These are phyloP conservation scores for Holacanthella duospinosa DNA, from an alignment of 2,888 invertebrate genomes.

Conservation along the genomic window DNA sequence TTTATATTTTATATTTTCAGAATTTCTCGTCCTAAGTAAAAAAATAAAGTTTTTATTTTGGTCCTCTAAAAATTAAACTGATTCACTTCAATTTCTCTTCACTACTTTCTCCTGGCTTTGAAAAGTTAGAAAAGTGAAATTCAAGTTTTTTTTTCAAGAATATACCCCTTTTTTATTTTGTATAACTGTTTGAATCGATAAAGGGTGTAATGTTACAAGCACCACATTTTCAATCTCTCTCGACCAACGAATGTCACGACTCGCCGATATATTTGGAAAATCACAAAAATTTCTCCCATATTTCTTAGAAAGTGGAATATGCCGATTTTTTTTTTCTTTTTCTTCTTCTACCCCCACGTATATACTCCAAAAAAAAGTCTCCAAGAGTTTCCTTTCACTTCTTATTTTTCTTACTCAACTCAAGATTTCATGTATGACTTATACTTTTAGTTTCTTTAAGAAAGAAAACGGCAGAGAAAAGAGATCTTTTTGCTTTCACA, in stretches of 20 bases:
- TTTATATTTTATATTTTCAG: too few relatives aligned
- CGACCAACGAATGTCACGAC: constrained; percentile 26
- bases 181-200: constrained; percentile 14
- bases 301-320: constrained; percentile 15
- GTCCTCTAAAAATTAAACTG: background rate
- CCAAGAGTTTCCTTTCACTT: background rate
- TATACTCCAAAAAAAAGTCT: background rate
- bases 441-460: constrained; percentile 5
- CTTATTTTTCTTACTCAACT: background rate
- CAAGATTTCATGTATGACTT: background rate
- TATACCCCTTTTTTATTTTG: background rate
- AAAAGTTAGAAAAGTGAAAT: background rate
- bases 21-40: background rate
- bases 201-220: constrained; percentile 22
- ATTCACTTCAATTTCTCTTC: background rate
- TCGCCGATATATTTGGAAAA: constrained; percentile 28
- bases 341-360: constrained; percentile 1
- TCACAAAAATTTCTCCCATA: constrained; percentile 31
- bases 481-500: constrained; percentile 8
- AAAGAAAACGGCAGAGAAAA: constrained; percentile 1
- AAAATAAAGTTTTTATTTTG: background rate
- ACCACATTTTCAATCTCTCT: constrained; percentile 31
- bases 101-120: background rate
- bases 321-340: constrained; percentile 6
- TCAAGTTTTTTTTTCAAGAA: background rate